Base-by-base conservation (phyloP, 2,888 invertebrate species). In the Sympetrum striolatum region DNA sequence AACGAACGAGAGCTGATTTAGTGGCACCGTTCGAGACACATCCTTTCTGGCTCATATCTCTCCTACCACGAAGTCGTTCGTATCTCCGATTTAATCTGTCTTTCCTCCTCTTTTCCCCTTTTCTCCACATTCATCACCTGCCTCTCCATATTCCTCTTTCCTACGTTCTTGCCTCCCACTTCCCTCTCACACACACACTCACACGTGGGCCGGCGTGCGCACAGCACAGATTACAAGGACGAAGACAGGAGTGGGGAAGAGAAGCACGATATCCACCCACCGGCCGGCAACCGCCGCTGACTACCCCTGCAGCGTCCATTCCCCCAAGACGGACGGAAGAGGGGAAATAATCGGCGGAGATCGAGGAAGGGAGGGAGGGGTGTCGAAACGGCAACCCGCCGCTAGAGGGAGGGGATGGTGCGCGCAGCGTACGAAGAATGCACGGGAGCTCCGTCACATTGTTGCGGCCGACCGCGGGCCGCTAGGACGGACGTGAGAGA, bases 191-290 rank as follows among this genome's bases (percentile, higher is more conserved):
- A 60, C 58, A 53, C 58, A 60, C 60, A 25, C 86, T 60, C 86
- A 58, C 82, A 31, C 86, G 86, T 86, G 86, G 86, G 86, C 35
- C n/a, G 86, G 86, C 86, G 86, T 86, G 86, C 86, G 86, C 86
- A 64, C 86, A 86, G 86, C 86, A 64, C 86, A 86, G 86, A 86
- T 86, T 86, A 86, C 86, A 86, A 86, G 86, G 86, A 86, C 86
- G 86, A 86, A 86, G 86, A 86, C 86, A 86, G 86, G 86, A 86
- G 58, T 58, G 60, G 86, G 86, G 86, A 60, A 86, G 58, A 60
- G 60, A 64, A 86, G 86, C 86, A 86, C 86, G 86, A 82, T 86
- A 86, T 86, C 86, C 86, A 86, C 86, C 86, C 86, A 86, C 86
- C 60, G 86, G 86, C 86, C 86, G 86, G 86, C 86, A 86, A 82